Base-by-base conservation (phyloP, 2,797 vertebrate species). In the Holocentrus rufus region DNA sequence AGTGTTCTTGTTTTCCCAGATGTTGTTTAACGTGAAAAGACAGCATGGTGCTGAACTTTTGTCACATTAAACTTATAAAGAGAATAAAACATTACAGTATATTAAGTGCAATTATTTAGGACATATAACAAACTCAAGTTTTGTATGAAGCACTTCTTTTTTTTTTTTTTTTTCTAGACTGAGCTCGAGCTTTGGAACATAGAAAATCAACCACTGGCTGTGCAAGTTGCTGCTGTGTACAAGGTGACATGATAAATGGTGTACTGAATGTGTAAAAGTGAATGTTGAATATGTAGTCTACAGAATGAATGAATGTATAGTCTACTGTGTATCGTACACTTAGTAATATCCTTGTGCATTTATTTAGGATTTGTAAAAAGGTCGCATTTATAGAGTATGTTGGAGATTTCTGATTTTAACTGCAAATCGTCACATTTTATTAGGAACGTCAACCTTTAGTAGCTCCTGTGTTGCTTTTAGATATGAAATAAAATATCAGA, bases 171-270 rank as follows among this genome's bases (percentile, higher is more conserved):
- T 22, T 53, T 57, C 0, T 50, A 89, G 85, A 60, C 72, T 74
- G 73, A 68, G 55, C 52, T 83, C 20, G 76, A 76, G 42, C 17
- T 68, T 46, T 76, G 68, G 44, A 4, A 0, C 7, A 11, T 42
- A 13, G 52, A 67, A 1, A 63, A 72, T 23, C 63, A 77, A 30
- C 42, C 66, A 8, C 17, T 82, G 54, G 65, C 34, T 23, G 54
- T 70, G 42, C 70, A 83, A 25, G 71, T 86, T 13, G 30, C 58
- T 57, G 70, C 72, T 31, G 66, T 85, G n/a, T 68, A 86, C 2
- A 42, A 68, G 68, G 62, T 77, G 56, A 42, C 15, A 2, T 4
- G 7, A 7, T 20, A 44, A 4, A 4, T 3, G 14, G 14, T 14
- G 14, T 9, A 59, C 20, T 30, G 39, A 1, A 5, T 22, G 13